Percentiles rank a stretch among this genome's conserved stretches.
phyloP scores from a whole-genome alignment of 2,797 vertebrate species.

The Agapornis canus region DNA sequence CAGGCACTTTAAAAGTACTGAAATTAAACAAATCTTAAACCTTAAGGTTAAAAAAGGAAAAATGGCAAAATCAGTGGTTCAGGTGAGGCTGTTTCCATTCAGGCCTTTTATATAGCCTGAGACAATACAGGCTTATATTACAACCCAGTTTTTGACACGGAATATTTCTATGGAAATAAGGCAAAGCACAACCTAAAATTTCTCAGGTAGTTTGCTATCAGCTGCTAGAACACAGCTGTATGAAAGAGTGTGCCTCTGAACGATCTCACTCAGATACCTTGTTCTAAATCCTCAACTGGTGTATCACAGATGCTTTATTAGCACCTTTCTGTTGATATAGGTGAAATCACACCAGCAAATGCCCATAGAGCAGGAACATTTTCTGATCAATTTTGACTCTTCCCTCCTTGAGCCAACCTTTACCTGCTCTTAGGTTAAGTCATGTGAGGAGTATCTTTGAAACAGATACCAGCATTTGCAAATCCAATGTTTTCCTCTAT shows the following conservation, averaged over 20 bases:
- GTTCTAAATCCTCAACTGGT: not conserved
- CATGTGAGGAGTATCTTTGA: not conserved
- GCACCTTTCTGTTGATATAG: not conserved
- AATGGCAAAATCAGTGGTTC: not conserved
- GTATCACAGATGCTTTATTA: not conserved
- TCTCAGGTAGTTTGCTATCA: not conserved
- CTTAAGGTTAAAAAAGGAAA: not conserved
- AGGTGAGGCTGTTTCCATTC: not conserved
- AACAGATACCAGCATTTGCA: not conserved
- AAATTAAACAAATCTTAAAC: not conserved
- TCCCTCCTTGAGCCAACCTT: not conserved
- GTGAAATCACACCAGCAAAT: accelerated
- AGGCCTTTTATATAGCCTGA: not conserved
- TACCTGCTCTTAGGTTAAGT: not conserved
- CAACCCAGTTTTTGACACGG: not conserved
- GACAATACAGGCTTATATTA: not conserved
- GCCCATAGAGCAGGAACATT: not conserved
- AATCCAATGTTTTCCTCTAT: not conserved
- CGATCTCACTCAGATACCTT: not conserved
- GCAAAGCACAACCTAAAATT: not conserved
- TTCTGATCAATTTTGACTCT: not conserved
- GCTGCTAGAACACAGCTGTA: not conserved
- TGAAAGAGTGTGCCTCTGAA: not conserved
- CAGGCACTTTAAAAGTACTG: not conserved
- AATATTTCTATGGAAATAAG: not conserved